Conservation (phyloP, 2,113 vertebrate genomes). For the Amazona guildingii region DNA sequence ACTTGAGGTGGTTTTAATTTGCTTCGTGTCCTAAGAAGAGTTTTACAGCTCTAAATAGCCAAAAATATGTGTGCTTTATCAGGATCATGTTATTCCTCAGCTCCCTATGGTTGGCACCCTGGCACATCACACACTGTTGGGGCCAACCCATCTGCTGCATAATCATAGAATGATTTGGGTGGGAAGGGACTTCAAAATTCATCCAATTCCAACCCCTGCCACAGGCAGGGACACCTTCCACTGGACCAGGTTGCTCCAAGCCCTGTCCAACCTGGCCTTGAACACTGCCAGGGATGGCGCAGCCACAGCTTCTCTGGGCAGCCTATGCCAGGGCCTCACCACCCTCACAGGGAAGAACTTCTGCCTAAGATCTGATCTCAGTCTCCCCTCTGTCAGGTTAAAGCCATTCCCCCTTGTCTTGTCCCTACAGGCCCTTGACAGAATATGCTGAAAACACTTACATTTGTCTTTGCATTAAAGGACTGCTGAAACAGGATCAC, state of each 20-base stretch:
- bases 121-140: background rate
- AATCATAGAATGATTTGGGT: background rate
- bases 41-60: background rate
- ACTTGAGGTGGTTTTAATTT: background rate
- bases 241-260: background rate
- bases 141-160: background rate
- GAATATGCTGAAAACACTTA: background rate
- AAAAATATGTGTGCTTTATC: accelerated
- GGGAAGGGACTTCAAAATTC: background rate
- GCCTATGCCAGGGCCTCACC: accelerated
- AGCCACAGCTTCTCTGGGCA: background rate
- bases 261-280: accelerated
- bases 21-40: background rate
- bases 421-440: background rate
- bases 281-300: background rate
- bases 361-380: background rate
- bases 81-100: background rate
- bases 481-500: background rate
- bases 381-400: background rate
- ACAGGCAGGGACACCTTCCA: background rate
- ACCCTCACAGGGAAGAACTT: background rate
- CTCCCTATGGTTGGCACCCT: background rate
- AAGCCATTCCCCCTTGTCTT: background rate
- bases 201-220: background rate
- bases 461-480: background rate